These are phyloP conservation scores for Timema podura DNA, from an alignment of 2,888 invertebrate genomes.

Conservation along the genomic window DNA sequence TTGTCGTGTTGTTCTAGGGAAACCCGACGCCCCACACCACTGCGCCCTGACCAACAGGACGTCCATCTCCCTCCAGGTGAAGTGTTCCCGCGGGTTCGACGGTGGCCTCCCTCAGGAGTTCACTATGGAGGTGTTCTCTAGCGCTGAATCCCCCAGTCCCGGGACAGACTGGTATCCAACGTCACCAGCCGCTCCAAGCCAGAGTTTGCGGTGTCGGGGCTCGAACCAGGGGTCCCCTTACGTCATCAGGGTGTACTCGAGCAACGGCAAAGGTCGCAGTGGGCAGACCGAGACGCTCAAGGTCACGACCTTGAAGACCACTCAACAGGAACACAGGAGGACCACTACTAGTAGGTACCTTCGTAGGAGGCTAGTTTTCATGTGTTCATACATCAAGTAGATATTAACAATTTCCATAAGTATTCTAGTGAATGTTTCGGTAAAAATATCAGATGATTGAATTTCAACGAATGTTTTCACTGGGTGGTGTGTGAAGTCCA, in stretches of 20 bases:
- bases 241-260: conserved; percentile 49
- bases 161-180: conserved; percentile 42
- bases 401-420: too few relatives aligned
- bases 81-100: conserved; percentile 52
- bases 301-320: conserved; percentile 48
- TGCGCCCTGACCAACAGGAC: conserved; percentile 50
- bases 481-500: too few relatives aligned
- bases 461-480: too few relatives aligned
- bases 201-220: conserved; percentile 49
- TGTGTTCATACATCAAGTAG: too few relatives aligned
- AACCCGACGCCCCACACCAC: conserved; percentile 52
- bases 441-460: too few relatives aligned
- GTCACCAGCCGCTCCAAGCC: conserved; percentile 44
- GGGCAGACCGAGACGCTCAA: conserved; percentile 42
- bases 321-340: conserved; percentile 47
- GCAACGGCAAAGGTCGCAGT: conserved; percentile 54
- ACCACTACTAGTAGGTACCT: conserved; percentile 37
- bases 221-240: conserved; percentile 52
- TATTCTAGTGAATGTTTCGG: too few relatives aligned
- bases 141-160: conserved; percentile 39
- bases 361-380: too few relatives aligned
- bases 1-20: conserved; percentile 18
- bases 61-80: conserved; percentile 48
- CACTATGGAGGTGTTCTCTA: conserved; percentile 38
- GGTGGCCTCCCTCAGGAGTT: conserved; percentile 52